These are phyloP conservation scores for Tychaedon coryphoeus DNA, from an alignment of 2,113 vertebrate genomes.

Conservation along the genomic window DNA sequence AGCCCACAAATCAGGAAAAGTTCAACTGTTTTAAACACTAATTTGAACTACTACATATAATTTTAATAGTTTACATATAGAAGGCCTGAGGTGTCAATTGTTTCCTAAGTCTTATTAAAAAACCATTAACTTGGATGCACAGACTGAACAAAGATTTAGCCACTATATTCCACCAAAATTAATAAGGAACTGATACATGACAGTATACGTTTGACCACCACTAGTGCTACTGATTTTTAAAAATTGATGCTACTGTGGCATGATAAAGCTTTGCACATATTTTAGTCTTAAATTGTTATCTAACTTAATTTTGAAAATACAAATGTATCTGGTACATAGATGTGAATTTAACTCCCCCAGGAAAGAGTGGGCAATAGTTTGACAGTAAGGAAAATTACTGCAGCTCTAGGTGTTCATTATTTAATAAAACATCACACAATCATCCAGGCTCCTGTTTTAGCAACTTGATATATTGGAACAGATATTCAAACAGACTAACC, in stretches of 20 bases:
- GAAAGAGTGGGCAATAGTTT: not conserved
- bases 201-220: not conserved
- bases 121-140: not conserved
- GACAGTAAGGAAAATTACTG: not conserved
- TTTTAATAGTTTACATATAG: not conserved
- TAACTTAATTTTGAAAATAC: not conserved
- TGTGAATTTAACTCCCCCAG: not conserved
- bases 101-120: not conserved
- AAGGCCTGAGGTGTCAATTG: not conserved
- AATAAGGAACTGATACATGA: not conserved
- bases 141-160: not conserved
- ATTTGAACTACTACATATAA: not conserved
- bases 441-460: not conserved
- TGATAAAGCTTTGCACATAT: not conserved
- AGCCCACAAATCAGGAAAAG: not conserved
- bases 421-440: not conserved
- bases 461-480: not conserved
- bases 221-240: not conserved
- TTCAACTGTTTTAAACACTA: not conserved
- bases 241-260: not conserved
- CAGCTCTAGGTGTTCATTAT: not conserved
- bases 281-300: not conserved
- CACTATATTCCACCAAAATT: not conserved
- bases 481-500: not conserved
- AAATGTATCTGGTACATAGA: not conserved